Percentiles rank a stretch among this genome's conserved stretches.
Conservation (phyloP, 2,113 vertebrate species). For the Misgurnus mizolepis region DNA sequence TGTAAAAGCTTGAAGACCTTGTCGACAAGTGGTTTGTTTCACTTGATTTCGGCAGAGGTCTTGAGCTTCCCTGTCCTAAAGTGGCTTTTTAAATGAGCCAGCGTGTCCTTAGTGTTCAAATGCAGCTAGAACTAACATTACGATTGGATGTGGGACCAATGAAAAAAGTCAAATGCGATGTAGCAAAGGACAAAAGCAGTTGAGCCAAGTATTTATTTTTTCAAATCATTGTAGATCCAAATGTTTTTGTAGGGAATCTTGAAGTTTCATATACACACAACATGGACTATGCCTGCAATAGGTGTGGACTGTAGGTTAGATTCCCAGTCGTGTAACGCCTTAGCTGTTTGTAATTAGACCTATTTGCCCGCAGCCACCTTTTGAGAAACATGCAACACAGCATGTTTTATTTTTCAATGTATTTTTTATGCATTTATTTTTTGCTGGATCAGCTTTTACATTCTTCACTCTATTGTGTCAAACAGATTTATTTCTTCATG, state of each 20-base stretch:
- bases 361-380: constrained; percentile 51
- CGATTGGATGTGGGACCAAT: constrained; percentile 5
- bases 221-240: constrained; percentile 47
- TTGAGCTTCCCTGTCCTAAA: constrained; percentile 42
- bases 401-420: constrained; percentile 64
- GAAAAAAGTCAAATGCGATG: constrained; percentile 11
- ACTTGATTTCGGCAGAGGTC: constrained; percentile 1
- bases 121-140: constrained; percentile 40
- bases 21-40: background rate
- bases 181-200: constrained; percentile 25
- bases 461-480: constrained; percentile 73
- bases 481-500: constrained; percentile 10
- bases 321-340: constrained; percentile 44
- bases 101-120: constrained; percentile 22
- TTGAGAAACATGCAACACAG: constrained; percentile 47
- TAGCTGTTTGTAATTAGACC: constrained; percentile 55
- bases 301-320: constrained; percentile 41
- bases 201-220: constrained; percentile 33
- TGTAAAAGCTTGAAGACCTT: constrained; percentile 13
- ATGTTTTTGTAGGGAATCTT: constrained; percentile 46
- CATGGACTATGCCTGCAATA: constrained; percentile 34
- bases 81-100: constrained; percentile 18
- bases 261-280: constrained; percentile 36
- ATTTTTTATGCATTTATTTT: constrained; percentile 48
- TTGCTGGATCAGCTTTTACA: constrained; percentile 49